Percentiles rank a stretch among this genome's conserved stretches.
Evolutionary conservation across 1,140 invertebrate species (phyloP).

Genomic region (Drosophila bifasciata): DNA sequence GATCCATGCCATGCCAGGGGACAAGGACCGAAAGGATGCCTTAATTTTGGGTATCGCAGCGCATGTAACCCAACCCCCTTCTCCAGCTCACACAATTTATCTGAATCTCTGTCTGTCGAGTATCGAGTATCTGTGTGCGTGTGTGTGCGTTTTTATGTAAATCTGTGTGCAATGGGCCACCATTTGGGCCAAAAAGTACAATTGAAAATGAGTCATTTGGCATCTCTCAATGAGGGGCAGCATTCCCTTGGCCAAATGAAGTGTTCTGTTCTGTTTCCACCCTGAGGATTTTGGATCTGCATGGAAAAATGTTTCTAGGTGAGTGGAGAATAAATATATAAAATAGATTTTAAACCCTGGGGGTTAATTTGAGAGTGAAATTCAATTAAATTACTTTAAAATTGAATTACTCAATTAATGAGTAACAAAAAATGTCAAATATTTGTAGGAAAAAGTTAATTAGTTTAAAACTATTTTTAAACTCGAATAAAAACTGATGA

Average conservation of each 20-base stretch:
- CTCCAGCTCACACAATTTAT: too few species aligned
- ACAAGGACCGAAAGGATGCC: conserved; percentile 11
- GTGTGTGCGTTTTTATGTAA: conserved; percentile 40
- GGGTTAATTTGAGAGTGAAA: too few species aligned
- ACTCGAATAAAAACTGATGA: too few species aligned
- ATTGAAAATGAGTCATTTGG: conserved; percentile 43
- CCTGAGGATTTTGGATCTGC: too few species aligned
- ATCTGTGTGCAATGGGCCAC: conserved; percentile 41
- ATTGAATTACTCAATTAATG: too few species aligned
- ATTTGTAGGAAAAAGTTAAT: too few species aligned
- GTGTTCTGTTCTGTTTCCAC: conserved; percentile 31
- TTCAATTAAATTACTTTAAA: too few species aligned
- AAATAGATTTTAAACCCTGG: not conserved
- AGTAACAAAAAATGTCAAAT: too few species aligned
- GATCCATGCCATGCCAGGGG: conserved; percentile 7
- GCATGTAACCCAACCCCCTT: too few species aligned
- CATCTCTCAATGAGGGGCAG: conserved; percentile 26
- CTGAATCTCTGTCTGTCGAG: too few species aligned
- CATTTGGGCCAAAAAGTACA: conserved; percentile 27
- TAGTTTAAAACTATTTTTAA: too few species aligned
- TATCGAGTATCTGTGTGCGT: conserved; percentile 26
- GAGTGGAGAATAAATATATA: conserved; percentile 21
- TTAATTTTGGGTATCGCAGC: conserved; percentile 6
- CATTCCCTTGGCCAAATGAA: conserved; percentile 27
- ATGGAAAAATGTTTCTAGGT: conserved; percentile 19